A percentile compares a stretch with the other conserved stretches of the same genome.
Conservation (phyloP, 2,888 invertebrate genomes). For the Cryptus viduatorius region DNA sequence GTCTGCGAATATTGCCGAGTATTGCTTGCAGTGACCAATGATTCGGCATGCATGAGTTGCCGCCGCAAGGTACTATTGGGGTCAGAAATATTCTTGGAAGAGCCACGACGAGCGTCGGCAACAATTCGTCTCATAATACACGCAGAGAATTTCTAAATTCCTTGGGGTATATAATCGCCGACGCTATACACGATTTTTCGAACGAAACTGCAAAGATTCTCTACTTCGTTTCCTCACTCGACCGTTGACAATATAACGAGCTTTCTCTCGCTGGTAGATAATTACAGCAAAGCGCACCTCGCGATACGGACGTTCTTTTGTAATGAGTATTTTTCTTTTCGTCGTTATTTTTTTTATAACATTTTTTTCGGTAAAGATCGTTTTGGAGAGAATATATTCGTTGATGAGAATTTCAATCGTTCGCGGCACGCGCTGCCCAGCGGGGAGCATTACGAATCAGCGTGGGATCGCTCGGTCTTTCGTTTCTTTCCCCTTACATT, state of each 20-base stretch:
- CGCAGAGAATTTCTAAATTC: slow-evolving; percentile 46
- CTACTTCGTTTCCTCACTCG: slow-evolving; percentile 29
- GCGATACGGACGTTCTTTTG: slow-evolving; percentile 14
- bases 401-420: slow-evolving; percentile 31
- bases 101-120: not conserved
- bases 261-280: slow-evolving; percentile 28
- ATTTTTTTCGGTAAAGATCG: not conserved
- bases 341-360: not conserved
- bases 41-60: slow-evolving; percentile 58
- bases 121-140: not conserved
- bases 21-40: slow-evolving; percentile 21
- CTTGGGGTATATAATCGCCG: not conserved
- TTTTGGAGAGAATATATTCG: slow-evolving; percentile 1
- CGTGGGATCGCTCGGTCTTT: slow-evolving; percentile 23
- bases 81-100: slow-evolving; percentile 56
- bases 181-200: not conserved
- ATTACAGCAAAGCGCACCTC: slow-evolving; percentile 30
- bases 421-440: slow-evolving; percentile 50
- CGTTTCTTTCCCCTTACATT: slow-evolving; percentile 2
- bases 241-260: slow-evolving; percentile 51
- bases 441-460: slow-evolving; percentile 22
- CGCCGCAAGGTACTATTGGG: slow-evolving; percentile 38
- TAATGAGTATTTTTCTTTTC: not conserved
- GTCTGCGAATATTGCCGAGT: not conserved
- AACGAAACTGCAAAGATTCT: slow-evolving; percentile 7